Base-by-base conservation (phyloP, 2,113 vertebrate species). In the Chelonoidis abingdonii region DNA sequence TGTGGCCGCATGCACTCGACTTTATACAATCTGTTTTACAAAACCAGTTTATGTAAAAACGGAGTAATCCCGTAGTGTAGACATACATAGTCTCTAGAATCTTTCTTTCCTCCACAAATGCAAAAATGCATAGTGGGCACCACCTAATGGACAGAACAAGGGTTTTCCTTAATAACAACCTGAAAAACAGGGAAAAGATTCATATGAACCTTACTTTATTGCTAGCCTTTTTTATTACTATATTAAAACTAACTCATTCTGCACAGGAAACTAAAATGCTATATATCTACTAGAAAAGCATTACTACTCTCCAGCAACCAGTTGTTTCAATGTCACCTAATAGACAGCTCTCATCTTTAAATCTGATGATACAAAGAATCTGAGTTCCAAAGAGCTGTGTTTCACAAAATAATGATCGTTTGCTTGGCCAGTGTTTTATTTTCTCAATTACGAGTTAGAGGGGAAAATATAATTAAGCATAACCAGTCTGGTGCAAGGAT, bases 41-140 rank as follows among this genome's bases (percentile, higher is more conserved):
- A 41, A 41, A 41, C 41, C 41, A 4, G 41, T 41, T 41, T 41
- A 41, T 41, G 41, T 41, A 41, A 41, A 41, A 41, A 41, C 41
- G 41, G 41, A 41, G 41, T 41, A 41, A 41, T 41, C 41, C 41
- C 4, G 4, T 41, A 41, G 41, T 41, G 41, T 41, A 41, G 41
- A 41, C 41, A 4, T 41, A 41, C 41, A 41, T 41, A 41, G 0
- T 4, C 44, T 35, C 88, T 72, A 56, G 49, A 27, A 65, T 13
- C 17, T 35, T 79, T 78, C 10, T 14, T 54, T 56, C 56, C 84
- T 52, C 44, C 21, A n/a, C 91, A 89, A 87, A 76, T 0, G 38
- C 97, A 52, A 93, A 97, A 95, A 93, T 1, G 89, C 95, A 94
- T 94, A 95, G 93, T 80, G 92, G 95, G 94, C 91, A 85, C 97